A percentile compares a stretch with the other conserved stretches of the same genome.
These are phyloP conservation scores for Drosophila peninsularis DNA, from an alignment of 2,888 invertebrate species.

Conservation along the genomic window DNA sequence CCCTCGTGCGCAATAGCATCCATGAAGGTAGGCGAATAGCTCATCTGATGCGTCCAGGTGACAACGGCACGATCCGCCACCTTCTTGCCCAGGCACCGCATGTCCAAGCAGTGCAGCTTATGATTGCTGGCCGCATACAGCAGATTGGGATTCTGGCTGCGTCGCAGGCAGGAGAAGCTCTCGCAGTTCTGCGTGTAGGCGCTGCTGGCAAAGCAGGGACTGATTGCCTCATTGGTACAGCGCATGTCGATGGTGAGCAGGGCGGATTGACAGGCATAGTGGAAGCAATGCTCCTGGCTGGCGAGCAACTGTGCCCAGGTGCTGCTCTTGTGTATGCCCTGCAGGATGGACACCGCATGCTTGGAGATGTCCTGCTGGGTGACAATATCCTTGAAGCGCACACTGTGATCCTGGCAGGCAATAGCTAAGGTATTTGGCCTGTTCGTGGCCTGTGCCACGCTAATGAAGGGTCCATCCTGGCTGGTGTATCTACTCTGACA, in stretches of 20 bases:
- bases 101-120: conserved; percentile 80
- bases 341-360: conserved; percentile 55
- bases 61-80: conserved; percentile 63
- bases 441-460: conserved; percentile 69
- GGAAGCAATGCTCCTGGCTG: conserved; percentile 64
- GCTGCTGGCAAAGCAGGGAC: conserved; percentile 62
- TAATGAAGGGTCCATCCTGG: conserved; percentile 70
- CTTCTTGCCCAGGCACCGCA: conserved; percentile 67
- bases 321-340: conserved; percentile 30
- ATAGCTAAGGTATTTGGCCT: conserved; percentile 63
- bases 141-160: conserved; percentile 74
- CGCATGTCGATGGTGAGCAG: conserved; percentile 77
- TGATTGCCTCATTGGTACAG: conserved; percentile 41
- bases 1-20: conserved; percentile 57
- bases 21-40: conserved; percentile 75
- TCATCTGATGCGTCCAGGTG: conserved; percentile 82
- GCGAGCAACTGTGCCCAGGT: conserved; percentile 72
- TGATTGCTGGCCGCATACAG: conserved; percentile 82
- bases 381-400: conserved; percentile 65
- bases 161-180: conserved; percentile 69
- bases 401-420: conserved; percentile 74
- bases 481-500: conserved; percentile 41
- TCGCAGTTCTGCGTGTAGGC: conserved; percentile 68
- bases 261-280: conserved; percentile 72
- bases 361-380: conserved; percentile 45